Percentiles rank a stretch among this genome's conserved stretches.
phyloP scores from a whole-genome alignment of 2,113 vertebrate genomes.

The Anseranas semipalmata region DNA sequence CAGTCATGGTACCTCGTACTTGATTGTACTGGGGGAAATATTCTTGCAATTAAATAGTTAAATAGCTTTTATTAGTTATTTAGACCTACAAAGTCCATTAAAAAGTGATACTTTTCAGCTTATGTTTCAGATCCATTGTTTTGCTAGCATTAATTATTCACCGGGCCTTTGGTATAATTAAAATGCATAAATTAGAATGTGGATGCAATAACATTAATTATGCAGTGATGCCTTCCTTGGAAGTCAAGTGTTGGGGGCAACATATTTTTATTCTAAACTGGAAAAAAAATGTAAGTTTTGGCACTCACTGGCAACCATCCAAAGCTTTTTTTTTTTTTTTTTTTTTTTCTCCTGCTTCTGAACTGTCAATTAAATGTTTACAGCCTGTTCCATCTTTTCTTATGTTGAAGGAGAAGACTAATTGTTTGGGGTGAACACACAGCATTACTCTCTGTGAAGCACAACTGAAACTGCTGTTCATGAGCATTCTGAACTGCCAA shows the following conservation, averaged over 20 bases:
- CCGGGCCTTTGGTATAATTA: constrained; percentile 41
- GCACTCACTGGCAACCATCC: not conserved
- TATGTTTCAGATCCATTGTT: constrained; percentile 44
- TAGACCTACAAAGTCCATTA: constrained; percentile 19
- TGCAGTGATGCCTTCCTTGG: constrained; percentile 3
- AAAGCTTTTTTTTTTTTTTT: not conserved
- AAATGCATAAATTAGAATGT: constrained; percentile 56
- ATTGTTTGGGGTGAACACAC: not conserved
- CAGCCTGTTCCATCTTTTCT: constrained; percentile 13
- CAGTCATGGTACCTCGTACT: not conserved
- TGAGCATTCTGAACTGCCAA: constrained; percentile 5
- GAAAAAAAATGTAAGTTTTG: constrained; percentile 41
- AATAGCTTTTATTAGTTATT: constrained; percentile 51
- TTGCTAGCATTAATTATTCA: constrained; percentile 60
- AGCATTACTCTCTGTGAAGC: constrained; percentile 11
- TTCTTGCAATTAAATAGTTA: constrained; percentile 38
- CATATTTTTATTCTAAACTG: constrained; percentile 15
- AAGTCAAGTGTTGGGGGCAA: not conserved
- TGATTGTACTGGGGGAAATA: not conserved
- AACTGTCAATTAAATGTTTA: constrained; percentile 48
- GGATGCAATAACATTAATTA: constrained; percentile 47
- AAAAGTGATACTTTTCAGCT: constrained; percentile 47
- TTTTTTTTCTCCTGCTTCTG: not conserved
- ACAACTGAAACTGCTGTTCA: constrained; percentile 7
- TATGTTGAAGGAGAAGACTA: constrained; percentile 20